phyloP scores from a whole-genome alignment of 2,888 invertebrate species.

The Cryptophagus acutangulus region DNA sequence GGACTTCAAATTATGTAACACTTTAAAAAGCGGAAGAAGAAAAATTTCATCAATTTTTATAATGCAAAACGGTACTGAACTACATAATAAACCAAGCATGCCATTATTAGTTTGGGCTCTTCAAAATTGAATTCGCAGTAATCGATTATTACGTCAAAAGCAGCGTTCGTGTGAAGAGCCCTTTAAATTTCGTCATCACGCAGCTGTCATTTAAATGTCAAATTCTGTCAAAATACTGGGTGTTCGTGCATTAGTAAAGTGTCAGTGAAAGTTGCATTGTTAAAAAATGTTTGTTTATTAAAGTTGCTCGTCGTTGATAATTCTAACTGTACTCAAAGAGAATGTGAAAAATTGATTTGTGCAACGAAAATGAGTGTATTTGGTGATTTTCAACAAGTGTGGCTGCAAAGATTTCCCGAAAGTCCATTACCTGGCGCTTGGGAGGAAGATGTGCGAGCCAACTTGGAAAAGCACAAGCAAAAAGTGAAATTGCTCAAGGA shows the following conservation, averaged over 20 bases:
- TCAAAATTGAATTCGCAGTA: too few species aligned
- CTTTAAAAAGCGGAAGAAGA: too few species aligned
- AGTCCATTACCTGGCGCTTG: conserved; percentile 86
- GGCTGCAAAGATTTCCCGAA: conserved; percentile 87
- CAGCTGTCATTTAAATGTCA: conserved; percentile 1
- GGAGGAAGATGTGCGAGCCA: conserved; percentile 89
- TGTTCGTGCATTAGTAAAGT: conserved; percentile 6
- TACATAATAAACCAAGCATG: too few species aligned
- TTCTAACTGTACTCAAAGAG: neutral
- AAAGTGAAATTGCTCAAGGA: conserved; percentile 76
- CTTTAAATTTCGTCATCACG: neutral
- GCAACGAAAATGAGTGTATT: conserved; percentile 81
- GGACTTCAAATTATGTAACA: too few species aligned
- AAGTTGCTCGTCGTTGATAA: neutral
- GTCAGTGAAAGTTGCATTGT: conserved; percentile 24
- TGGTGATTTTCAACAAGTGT: conserved; percentile 86
- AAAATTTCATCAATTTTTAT: too few species aligned
- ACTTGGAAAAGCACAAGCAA: conserved; percentile 83
- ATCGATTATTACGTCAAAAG: too few species aligned
- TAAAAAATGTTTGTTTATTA: conserved; percentile 21
- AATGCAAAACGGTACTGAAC: too few species aligned
- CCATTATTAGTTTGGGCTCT: too few species aligned
- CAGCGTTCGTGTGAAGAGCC: too few species aligned
- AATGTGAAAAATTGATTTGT: conserved; percentile 4
- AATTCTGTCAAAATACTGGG: too few species aligned